These are phyloP conservation scores for Trichogramma evanescens DNA, from an alignment of 2,888 invertebrate species.

Conservation along the genomic window DNA sequence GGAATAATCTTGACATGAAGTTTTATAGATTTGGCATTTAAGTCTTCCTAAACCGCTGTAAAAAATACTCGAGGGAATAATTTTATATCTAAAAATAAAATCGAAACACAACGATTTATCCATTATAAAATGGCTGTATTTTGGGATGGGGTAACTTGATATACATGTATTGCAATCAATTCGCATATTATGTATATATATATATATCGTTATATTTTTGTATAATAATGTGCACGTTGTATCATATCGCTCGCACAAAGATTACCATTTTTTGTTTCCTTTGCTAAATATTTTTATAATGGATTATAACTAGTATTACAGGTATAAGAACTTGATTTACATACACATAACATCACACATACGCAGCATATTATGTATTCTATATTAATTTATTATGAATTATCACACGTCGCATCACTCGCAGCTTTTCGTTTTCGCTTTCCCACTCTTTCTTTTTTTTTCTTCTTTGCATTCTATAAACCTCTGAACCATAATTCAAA, in stretches of 20 bases:
- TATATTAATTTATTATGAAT: no score
- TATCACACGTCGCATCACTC: constrained; percentile 11
- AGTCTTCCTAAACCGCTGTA: no score
- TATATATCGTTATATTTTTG: no score
- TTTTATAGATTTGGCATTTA: no score
- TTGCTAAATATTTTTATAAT: no score
- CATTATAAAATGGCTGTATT: constrained; percentile 48
- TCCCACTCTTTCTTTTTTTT: constrained; percentile 1
- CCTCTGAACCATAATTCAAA: not conserved
- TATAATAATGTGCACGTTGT: constrained; percentile 22
- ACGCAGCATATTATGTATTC: constrained; percentile 21
- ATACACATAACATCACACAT: constrained; percentile 44
- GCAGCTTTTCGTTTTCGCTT: constrained; percentile 11
- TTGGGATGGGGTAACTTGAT: constrained; percentile 39
- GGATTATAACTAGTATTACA: constrained; percentile 29
- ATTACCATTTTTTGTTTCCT: constrained; percentile 28
- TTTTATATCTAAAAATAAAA: not conserved
- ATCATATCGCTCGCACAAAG: constrained; percentile 29
- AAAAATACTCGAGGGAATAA: not conserved
- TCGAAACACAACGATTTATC: constrained; percentile 20
- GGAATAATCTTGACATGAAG: no score
- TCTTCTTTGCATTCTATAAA: not conserved
- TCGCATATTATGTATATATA: constrained; percentile 25
- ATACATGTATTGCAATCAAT: constrained; percentile 45
- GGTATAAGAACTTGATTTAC: constrained; percentile 40